Base-by-base conservation (phyloP, 2,888 invertebrate species). In the Girardia tigrina region DNA sequence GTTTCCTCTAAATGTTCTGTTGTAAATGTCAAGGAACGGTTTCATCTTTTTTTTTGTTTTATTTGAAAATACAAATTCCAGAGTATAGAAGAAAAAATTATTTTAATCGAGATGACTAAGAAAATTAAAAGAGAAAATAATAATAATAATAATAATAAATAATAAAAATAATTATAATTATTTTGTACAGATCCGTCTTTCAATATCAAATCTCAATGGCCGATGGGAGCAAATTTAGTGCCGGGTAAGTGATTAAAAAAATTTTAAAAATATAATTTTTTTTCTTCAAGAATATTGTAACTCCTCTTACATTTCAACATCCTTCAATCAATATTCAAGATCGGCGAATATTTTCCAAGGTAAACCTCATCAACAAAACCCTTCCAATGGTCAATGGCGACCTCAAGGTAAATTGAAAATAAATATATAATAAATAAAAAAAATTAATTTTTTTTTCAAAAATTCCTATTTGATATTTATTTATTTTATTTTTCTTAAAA, bases 211-310 rank as follows among this genome's bases (percentile, higher is more conserved):
- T 8, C 56, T 12, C 56, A 56, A 56, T 56, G 56, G 56, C 56
- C 56, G 56, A 56, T 56, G 56, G 56, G 56, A 56, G 56, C 56
- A n/a, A 56, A 56, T 56, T 23, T 56, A n/a, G 56, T 56, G n/a
- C 56, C 56, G 23, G 56, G 56, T 56, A 36, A 16, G 16, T 36
- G 8, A 36, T 36, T 36, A 12, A 16, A 36, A 16, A 36, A 12
- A 20, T 56, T 20, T 56, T 56, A 8, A 23, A 56, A 56, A 56
- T 56, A 56, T 20, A 56, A 36, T 56, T 56, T n/a, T 56, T 56
- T 8, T 20, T 56, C 23, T n/a, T 8, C 8, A 12, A 56, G 56
- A 56, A 12, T 56, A 56, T 56, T 56, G 56, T n/a, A 56, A 23
- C 23, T 56, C 56, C 2, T 56, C 56, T 56, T 56, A 56, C 56